Percentiles rank a stretch among this genome's conserved stretches.
Evolutionary conservation across 1,140 invertebrate species (phyloP).

Genomic region (Drosophila arawakana): DNA sequence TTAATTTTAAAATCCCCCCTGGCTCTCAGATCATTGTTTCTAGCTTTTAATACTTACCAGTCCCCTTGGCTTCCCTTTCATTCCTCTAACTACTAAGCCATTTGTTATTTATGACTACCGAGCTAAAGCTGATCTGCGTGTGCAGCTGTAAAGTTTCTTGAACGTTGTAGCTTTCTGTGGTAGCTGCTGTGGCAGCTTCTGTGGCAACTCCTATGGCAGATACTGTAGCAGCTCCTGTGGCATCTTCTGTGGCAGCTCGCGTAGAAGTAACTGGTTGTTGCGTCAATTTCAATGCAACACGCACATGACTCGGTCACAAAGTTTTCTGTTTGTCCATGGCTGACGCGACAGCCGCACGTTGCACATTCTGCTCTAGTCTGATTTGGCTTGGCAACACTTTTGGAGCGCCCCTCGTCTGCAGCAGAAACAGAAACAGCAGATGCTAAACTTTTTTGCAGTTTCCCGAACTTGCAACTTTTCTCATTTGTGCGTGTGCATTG

Average conservation of each 20-base stretch:
- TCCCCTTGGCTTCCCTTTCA: too few relatives aligned
- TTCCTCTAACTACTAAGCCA: neutral
- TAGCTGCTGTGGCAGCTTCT: neutral
- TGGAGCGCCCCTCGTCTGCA: constrained; percentile 12
- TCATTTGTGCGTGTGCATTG: constrained; percentile 80
- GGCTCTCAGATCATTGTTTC: too few relatives aligned
- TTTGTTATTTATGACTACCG: constrained; percentile 21
- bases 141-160: constrained; percentile 32
- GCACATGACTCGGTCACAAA: constrained; percentile 77
- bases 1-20: too few relatives aligned
- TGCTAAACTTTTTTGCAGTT: constrained; percentile 65
- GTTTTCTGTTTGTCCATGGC: constrained; percentile 62
- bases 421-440: constrained; percentile 49
- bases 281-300: constrained; percentile 69
- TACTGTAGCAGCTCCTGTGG: too few relatives aligned
- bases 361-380: constrained; percentile 6
- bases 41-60: too few relatives aligned
- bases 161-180: constrained; percentile 19
- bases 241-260: constrained; percentile 1
- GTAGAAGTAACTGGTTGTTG: constrained; percentile 17
- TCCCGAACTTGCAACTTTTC: constrained; percentile 73
- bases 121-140: constrained; percentile 17
- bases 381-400: neutral
- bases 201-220: too few relatives aligned
- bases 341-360: constrained; percentile 21